Base-by-base conservation (phyloP, 2,888 invertebrate genomes). In the Cantharis flavilabris region DNA sequence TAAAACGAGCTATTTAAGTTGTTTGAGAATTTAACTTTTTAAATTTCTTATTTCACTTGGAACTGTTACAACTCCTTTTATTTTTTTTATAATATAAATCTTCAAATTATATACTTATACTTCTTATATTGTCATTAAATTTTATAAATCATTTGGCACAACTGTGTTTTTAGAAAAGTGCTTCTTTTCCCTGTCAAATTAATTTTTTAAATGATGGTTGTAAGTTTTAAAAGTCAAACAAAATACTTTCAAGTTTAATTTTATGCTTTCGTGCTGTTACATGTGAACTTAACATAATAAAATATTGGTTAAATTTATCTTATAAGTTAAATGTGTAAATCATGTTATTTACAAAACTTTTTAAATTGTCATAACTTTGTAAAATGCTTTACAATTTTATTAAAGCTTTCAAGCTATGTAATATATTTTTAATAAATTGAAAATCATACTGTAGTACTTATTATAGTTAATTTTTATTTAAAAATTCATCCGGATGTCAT, bases 1-100 rank as follows among this genome's bases (percentile, higher is more conserved):
- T 82, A 81, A 82, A 81, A 82, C 81, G 80, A 80, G 82, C 83
- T 83, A 81, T 82, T 82, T 82, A 81, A 80, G 82, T 81, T 81
- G 80, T 26, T 16, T 7, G 14, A 62, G 71, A 71, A 75, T 75
- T 75, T 71, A 62, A 70, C 26, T 75, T 49, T 14, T 69, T 73
- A 26, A 69, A 70, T 75, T 75, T 75, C 69, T 65, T 75, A 30
- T 75, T 63, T 74, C 33, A 33, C 23, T 71, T 75, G 65, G 30
- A 75, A 67, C 13, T 62, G 71, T 49, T 64, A 28, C 71, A 65
- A 71, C 33, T 69, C 70, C 18, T 75, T 23, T 62, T 69, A 62
- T 26, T 62, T n/a, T 70, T 71, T 62, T 70, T 70, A 71, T 49
- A 26, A 23, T 67, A 67, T 67, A 67, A 67, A 67, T n/a, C 65